A percentile compares a stretch with the other conserved stretches of the same genome.
phyloP scores from a whole-genome alignment of 2,113 vertebrate genomes.

The Illadopsis cleaveri region DNA sequence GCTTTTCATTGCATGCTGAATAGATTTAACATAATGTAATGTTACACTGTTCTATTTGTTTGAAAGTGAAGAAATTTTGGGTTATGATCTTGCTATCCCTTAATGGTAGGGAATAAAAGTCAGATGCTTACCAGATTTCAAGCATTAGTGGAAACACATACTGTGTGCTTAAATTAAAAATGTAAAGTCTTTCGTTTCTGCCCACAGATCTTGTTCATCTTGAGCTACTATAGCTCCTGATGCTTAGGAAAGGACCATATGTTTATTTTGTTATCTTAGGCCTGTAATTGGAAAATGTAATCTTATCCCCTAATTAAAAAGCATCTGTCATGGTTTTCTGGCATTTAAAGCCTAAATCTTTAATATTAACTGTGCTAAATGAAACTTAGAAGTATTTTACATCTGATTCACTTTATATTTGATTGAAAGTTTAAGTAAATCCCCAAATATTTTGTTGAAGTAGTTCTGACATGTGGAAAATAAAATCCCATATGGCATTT shows the following conservation, averaged over 20 bases:
- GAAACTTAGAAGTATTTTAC: constrained; percentile 48
- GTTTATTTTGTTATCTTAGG: constrained; percentile 22
- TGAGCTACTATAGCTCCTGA: constrained; percentile 23
- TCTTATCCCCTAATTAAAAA: constrained; percentile 51
- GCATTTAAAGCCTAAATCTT: constrained; percentile 18
- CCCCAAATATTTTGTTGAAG: constrained; percentile 53
- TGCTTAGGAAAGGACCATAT: neutral
- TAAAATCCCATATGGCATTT: constrained; percentile 26
- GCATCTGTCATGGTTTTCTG: neutral
- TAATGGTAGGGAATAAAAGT: neutral
- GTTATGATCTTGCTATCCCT: neutral
- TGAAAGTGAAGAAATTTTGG: neutral
- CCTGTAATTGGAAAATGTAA: neutral
- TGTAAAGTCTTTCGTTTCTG: constrained; percentile 4
- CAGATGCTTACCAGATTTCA: constrained; percentile 7
- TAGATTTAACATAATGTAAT: neutral
- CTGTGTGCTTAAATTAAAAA: constrained; percentile 32
- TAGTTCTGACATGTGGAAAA: constrained; percentile 59
- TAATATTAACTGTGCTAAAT: constrained; percentile 39
- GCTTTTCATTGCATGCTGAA: neutral
- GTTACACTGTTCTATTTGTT: neutral
- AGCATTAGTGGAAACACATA: neutral
- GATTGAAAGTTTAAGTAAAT: constrained; percentile 60
- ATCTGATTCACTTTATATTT: constrained; percentile 54
- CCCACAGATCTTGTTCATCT: constrained; percentile 29